These are phyloP conservation scores for Ophthalmotilapia sp. DNA, from an alignment of 2,113 vertebrate species.

Conservation along the genomic window DNA sequence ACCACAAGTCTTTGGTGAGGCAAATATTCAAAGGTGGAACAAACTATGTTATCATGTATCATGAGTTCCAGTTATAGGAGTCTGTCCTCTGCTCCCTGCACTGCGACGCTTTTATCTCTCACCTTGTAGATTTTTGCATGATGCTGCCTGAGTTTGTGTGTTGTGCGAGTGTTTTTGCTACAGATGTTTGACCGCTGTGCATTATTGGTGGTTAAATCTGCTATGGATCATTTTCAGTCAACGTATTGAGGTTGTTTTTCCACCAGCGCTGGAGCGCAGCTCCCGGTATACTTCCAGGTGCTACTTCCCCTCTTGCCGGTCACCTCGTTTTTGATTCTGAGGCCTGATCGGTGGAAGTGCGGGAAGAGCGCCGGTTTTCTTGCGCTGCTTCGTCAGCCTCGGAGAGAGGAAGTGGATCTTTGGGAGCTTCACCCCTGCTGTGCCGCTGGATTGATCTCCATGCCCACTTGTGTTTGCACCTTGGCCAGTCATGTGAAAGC, in stretches of 20 bases:
- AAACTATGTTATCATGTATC: too few species aligned
- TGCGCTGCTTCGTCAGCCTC: fast-evolving
- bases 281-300: background rate
- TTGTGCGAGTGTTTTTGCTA: background rate
- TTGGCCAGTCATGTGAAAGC: background rate
- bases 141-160: fast-evolving
- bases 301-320: background rate
- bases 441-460: background rate
- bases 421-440: background rate
- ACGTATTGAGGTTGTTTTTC: fast-evolving
- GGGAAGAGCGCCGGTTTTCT: fast-evolving
- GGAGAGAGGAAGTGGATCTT: fast-evolving
- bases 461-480: background rate
- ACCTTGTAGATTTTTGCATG: background rate
- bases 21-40: too few species aligned
- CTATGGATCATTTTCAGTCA: background rate
- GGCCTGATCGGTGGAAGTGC: fast-evolving
- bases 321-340: fast-evolving
- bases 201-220: background rate
- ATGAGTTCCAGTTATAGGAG: background rate
- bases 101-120: fast-evolving
- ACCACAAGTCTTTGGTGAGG: conserved; percentile 38
- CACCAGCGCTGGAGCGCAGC: fast-evolving
- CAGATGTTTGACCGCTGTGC: fast-evolving
- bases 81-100: background rate